Percentiles rank a stretch among this genome's conserved stretches.
Conservation (phyloP, 1,140 invertebrate species). For the Samia ricini region DNA sequence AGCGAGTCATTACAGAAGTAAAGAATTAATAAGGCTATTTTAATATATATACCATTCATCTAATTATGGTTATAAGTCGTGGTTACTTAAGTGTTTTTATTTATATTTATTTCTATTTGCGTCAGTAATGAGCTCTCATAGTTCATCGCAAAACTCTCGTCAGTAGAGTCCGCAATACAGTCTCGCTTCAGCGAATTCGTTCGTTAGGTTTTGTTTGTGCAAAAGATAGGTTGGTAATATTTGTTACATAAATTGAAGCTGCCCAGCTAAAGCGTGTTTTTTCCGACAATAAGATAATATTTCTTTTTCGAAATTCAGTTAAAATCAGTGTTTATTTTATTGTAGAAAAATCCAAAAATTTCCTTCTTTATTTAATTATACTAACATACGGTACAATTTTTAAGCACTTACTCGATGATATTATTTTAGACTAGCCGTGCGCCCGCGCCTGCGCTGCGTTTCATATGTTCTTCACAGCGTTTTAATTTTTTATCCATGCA, state of each 20-base stretch:
- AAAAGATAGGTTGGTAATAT: conserved; percentile 53
- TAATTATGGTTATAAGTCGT: neutral
- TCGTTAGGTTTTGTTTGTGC: conserved; percentile 34
- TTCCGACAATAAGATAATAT: neutral
- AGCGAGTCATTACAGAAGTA: no score
- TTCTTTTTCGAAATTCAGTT: neutral
- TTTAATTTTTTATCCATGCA: no score
- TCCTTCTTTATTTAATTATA: no score
- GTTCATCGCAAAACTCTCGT: conserved; percentile 66
- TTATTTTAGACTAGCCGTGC: no score
- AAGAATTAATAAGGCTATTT: no score
- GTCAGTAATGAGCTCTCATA: conserved; percentile 40
- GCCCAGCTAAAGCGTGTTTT: conserved; percentile 35
- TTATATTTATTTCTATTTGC: conserved; percentile 3
- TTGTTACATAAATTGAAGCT: conserved; percentile 49
- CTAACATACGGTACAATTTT: no score
- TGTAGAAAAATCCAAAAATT: no score
- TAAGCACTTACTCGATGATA: no score
- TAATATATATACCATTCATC: no score
- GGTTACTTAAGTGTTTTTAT: neutral
- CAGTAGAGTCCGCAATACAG: conserved; percentile 62
- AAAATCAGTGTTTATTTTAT: no score
- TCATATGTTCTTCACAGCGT: no score
- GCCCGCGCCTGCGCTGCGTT: no score
- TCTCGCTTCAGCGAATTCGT: conserved; percentile 58